Percentiles rank a stretch among this genome's conserved stretches.
These are phyloP conservation scores for Lutjanus campechanus DNA, from an alignment of 2,797 vertebrate species.

Conservation along the genomic window DNA sequence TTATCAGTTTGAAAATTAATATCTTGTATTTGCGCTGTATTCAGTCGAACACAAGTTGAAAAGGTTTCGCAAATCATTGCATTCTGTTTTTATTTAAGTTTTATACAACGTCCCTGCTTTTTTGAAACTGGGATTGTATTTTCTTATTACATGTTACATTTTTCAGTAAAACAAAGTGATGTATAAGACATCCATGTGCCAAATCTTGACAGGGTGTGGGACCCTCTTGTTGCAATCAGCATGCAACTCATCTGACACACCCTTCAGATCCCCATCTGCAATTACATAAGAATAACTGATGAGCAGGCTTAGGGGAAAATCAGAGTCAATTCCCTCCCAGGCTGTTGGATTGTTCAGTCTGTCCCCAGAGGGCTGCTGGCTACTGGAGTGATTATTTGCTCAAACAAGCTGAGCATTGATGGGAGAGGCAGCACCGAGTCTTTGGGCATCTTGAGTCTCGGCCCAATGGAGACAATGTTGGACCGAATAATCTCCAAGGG, in stretches of 20 bases:
- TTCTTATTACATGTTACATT: not conserved
- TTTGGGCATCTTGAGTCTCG: slow-evolving; percentile 53
- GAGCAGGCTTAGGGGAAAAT: slow-evolving; percentile 73
- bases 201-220: slow-evolving; percentile 68
- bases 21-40: too few species aligned
- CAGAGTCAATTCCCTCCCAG: slow-evolving; percentile 64
- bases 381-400: slow-evolving; percentile 69
- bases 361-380: slow-evolving; percentile 59
- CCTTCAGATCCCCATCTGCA: slow-evolving; percentile 66
- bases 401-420: slow-evolving; percentile 69
- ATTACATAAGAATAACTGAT: slow-evolving; percentile 79
- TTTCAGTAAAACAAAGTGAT: slow-evolving; percentile 36
- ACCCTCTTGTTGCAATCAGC: slow-evolving; percentile 4
- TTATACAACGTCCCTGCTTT: too few species aligned
- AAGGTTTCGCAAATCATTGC: too few species aligned
- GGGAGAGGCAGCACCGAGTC: slow-evolving; percentile 58
- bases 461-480: slow-evolving; percentile 54
- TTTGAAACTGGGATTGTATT: not conserved
- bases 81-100: too few species aligned
- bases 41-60: too few species aligned
- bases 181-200: slow-evolving; percentile 41
- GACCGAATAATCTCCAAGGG: slow-evolving; percentile 50
- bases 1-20: too few species aligned
- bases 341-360: slow-evolving; percentile 53
- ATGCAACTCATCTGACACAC: slow-evolving; percentile 69